Evolutionary conservation across 1,140 invertebrate species (phyloP).

Genomic region (Zaprionus tsacasi): DNA sequence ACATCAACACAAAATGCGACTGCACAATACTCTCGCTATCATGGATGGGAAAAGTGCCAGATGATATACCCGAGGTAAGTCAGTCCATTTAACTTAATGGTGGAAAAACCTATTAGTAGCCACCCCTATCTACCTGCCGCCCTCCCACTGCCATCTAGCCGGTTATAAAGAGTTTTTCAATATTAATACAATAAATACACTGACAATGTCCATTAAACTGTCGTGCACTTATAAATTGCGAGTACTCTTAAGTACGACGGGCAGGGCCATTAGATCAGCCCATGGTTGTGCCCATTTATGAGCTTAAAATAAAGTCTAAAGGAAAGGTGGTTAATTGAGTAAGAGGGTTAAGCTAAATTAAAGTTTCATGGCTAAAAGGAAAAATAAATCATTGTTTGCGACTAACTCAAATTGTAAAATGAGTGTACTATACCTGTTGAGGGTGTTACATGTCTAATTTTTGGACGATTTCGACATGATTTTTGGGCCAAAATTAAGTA

Average conservation of each 20-base stretch:
- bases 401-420: too few species aligned
- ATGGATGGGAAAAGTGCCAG: slow-evolving; percentile 99
- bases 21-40: slow-evolving; percentile 97
- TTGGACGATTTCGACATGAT: too few species aligned
- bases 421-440: too few species aligned
- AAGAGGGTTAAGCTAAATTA: slow-evolving; percentile 16
- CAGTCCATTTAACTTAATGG: slow-evolving; percentile 72
- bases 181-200: slow-evolving; percentile 78
- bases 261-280: slow-evolving; percentile 46
- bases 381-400: neutral
- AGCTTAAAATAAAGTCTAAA: slow-evolving; percentile 26
- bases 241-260: slow-evolving; percentile 46
- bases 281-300: neutral
- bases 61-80: slow-evolving; percentile 95
- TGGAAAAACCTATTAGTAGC: slow-evolving; percentile 42
- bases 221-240: slow-evolving; percentile 67
- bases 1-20: slow-evolving; percentile 96
- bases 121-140: too few species aligned
- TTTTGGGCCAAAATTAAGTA: too few species aligned
- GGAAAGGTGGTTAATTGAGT: slow-evolving; percentile 9
- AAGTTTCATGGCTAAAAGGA: neutral
- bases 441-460: too few species aligned
- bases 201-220: slow-evolving; percentile 70
- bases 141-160: neutral
- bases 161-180: slow-evolving; percentile 23